Evolutionary conservation across 2,113 vertebrate genomes (phyloP).

Genomic region (Natator depressus): DNA sequence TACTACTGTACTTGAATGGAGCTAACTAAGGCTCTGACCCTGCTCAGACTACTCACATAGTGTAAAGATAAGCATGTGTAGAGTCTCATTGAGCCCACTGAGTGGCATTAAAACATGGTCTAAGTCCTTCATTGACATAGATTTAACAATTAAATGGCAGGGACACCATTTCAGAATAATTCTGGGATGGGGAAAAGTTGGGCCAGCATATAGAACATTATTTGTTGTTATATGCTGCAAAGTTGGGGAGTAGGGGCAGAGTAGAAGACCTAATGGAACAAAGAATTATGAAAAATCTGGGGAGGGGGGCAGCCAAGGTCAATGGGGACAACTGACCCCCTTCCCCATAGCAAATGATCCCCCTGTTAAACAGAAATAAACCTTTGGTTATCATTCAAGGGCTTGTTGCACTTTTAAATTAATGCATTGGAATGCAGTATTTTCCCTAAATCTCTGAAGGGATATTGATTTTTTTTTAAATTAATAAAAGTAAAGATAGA

Average conservation of each 20-base stretch:
- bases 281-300: neutral
- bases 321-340: too few species aligned
- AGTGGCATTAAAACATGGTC: neutral
- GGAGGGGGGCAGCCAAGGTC: neutral
- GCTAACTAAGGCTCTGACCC: rapidly evolving
- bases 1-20: neutral
- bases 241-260: neutral
- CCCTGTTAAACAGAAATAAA: constrained; percentile 28
- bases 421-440: constrained; percentile 26
- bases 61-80: too few species aligned
- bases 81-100: rapidly evolving
- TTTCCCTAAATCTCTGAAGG: constrained; percentile 11
- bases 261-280: neutral
- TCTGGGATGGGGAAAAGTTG: neutral
- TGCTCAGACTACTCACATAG: neutral
- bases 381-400: constrained; percentile 34
- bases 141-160: neutral
- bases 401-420: constrained; percentile 39
- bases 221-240: neutral
- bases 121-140: constrained; percentile 3
- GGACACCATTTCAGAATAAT: neutral
- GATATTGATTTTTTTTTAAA: constrained; percentile 14
- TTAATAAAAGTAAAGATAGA: constrained; percentile 10
- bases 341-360: neutral
- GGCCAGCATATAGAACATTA: neutral